phyloP scores from a whole-genome alignment of 2,113 vertebrate species.

The Poeciliopsis turrubarensis region DNA sequence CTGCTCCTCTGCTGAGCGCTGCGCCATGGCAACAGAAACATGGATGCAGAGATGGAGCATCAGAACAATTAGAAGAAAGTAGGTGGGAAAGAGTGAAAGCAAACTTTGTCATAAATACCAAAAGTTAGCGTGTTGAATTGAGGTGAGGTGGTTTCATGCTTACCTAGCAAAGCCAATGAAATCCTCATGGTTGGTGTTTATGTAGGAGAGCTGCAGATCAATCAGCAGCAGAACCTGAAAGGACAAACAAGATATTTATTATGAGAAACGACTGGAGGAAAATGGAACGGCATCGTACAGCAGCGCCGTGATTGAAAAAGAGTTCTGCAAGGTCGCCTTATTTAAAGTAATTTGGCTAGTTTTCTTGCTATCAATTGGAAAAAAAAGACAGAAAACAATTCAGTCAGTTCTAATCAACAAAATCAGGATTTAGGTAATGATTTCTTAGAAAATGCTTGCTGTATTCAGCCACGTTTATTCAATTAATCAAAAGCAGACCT shows the following conservation, averaged over 20 bases:
- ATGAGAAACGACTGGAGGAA: background rate
- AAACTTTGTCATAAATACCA: background rate
- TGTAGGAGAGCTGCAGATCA: slow-evolving; percentile 92
- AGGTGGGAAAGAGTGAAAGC: slow-evolving; percentile 1
- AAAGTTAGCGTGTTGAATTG: slow-evolving; percentile 35
- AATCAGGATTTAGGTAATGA: too few species aligned
- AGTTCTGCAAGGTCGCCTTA: too few species aligned
- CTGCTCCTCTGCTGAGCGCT: slow-evolving; percentile 94
- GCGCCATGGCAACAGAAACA: slow-evolving; percentile 3
- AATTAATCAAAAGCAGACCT: too few species aligned
- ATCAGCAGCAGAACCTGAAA: slow-evolving; percentile 88
- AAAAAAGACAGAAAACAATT: too few species aligned
- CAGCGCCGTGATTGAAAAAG: too few species aligned
- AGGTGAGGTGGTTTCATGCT: slow-evolving; percentile 44
- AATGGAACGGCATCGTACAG: too few species aligned
- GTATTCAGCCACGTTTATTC: too few species aligned
- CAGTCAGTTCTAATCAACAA: too few species aligned
- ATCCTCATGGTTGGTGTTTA: slow-evolving; percentile 95
- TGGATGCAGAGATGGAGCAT: background rate
- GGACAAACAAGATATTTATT: slow-evolving; percentile 5
- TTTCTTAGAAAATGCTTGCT: too few species aligned
- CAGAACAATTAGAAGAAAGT: background rate
- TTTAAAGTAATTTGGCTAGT: too few species aligned
- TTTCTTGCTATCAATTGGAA: too few species aligned
- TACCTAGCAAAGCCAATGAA: slow-evolving; percentile 97